Evolutionary conservation across 2,797 vertebrate species (phyloP), one percentile per base, ranked within the genome.

Genomic region (Enteromius argenteus): DNA sequence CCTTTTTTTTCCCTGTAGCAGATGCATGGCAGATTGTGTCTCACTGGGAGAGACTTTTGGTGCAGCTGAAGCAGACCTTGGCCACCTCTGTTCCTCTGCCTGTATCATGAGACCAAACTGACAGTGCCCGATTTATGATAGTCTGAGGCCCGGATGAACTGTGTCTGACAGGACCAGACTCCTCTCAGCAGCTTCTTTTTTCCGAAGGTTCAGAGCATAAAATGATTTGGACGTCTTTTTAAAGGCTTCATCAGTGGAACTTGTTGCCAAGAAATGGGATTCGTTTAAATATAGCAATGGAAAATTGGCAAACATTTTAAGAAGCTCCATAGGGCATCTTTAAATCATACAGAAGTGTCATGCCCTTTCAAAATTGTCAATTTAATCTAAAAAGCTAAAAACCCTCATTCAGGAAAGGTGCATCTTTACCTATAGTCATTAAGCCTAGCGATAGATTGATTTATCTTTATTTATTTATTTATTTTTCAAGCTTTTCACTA

Each of bases 11-110:
- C 66, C 62, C 58, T 9, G 17, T 79, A 42, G 77, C 84, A 80
- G 80, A 86, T 67, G 49, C 71, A 78, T 79, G 56, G 62, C 73
- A 69, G 82, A 68, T 64, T 51, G 80, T 51, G 60, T 85, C 83
- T 86, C 78, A 42, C 49, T 17, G 86, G 83, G 62, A 78, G 79
- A 62, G 82, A 74, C 44, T 83, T 79, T 84, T 85, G 19, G 51
- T 78, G 74, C 79, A 64, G 80, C 64, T n/a, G 64, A 75, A 87
- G 42, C 39, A 49, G 74, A 86, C 64, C 77, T 46, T 51, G 67
- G 37, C 79, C 58, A 82, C 44, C 80, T 75, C 69, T 17, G 58
- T 76, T 83, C 17, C 35, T 68, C 23, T 17, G 27, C 67, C 62
- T 73, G 37, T 14, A 17, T 64, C 75, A 56, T 6, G 58, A 62